Base-by-base conservation (phyloP, 30 jellyfish, hydroid and myxozoan genomes). In the Haliclystus octoradiatus region DNA sequence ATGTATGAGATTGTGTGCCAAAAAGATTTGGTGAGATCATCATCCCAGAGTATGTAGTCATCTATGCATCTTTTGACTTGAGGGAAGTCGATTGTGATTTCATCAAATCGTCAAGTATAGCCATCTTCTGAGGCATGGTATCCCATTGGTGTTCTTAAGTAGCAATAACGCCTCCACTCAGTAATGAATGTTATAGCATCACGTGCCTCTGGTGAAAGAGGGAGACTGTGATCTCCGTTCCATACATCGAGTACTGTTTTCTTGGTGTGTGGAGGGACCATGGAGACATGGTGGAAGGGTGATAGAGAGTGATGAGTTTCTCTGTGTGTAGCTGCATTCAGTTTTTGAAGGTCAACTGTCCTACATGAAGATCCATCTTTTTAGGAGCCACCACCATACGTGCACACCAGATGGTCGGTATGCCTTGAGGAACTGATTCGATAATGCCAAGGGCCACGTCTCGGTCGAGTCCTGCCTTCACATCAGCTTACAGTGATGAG, bases 261-360 rank as follows among this genome's bases (percentile, higher is more conserved):
- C 33, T 27, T 66, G 28, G 49, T 66, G 24, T 30, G 24, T 2
- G 62, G 34, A 2, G 88, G 88, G n/a, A 65, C 65, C 26, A 24
- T 7, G 22, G 28, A 23, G 30, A 66, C 82, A 12, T 63, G 84
- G 33, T 33, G 62, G 31, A 75, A 64, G 15, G 75, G 84, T 2
- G 34, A 34, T n/a, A n/a, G n/a, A n/a, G 84, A 29, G 81, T 57
- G 84, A 49, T 73, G 83, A 1, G 87, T 75, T 50, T 75, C 83
- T 33, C 82, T 5, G 3, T 24, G 27, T 31, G 69, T 19, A 15
- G 62, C 80, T 3, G n/a, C 26, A 49, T 75, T 75, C 47, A 75
- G 49, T 46, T 32, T 34, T 32, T 75, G 87, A 1, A 75, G 26
- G 75, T 63, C 83, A 7, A 75, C 72, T 13, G 75, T 70, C 26